Evolutionary conservation across 2,113 vertebrate genomes (phyloP).

Genomic region (Syngnathoides biaculeatus): DNA sequence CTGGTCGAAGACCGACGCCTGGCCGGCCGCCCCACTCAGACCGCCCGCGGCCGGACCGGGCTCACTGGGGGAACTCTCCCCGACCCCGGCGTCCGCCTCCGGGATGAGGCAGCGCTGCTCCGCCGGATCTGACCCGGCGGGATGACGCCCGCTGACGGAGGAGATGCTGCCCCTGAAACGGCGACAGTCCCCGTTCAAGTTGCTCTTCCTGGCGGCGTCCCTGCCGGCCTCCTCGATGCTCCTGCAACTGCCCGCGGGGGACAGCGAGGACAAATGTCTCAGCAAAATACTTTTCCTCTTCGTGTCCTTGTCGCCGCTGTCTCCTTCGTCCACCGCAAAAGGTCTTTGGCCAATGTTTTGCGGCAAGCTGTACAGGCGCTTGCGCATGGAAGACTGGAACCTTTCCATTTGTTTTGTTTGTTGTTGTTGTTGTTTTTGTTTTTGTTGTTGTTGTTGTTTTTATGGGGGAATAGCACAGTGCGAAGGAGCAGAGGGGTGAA

Average conservation of each 20-base stretch:
- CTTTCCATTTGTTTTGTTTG: slow-evolving; percentile 79
- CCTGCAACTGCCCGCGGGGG: slow-evolving; percentile 71
- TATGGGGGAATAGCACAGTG: slow-evolving; percentile 35
- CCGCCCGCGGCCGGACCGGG: slow-evolving; percentile 63
- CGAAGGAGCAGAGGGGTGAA: slow-evolving; percentile 33
- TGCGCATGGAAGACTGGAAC: slow-evolving; percentile 94
- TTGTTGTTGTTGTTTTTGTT: slow-evolving; percentile 47
- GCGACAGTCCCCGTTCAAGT: slow-evolving; percentile 95
- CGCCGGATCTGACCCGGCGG: slow-evolving; percentile 78
- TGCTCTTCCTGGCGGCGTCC: slow-evolving; percentile 81
- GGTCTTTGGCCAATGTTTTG: slow-evolving; percentile 88
- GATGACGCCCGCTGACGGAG: slow-evolving; percentile 83
- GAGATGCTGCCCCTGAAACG: slow-evolving; percentile 87
- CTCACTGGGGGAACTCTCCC: slow-evolving; percentile 74
- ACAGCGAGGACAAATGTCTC: slow-evolving; percentile 81
- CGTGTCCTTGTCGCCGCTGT: slow-evolving; percentile 81
- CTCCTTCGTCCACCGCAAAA: slow-evolving; percentile 82
- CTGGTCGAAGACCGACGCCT: slow-evolving; percentile 68
- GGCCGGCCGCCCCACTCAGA: slow-evolving; percentile 42
- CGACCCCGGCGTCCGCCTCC: slow-evolving; percentile 77
- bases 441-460: neutral
- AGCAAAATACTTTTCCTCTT: slow-evolving; percentile 89
- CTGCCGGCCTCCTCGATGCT: slow-evolving; percentile 66
- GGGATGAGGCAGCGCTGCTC: slow-evolving; percentile 87
- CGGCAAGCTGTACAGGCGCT: slow-evolving; percentile 94